Conservation (phyloP, 64 coral and sea anemone genomes). For the Pocillopora verrucosa region DNA sequence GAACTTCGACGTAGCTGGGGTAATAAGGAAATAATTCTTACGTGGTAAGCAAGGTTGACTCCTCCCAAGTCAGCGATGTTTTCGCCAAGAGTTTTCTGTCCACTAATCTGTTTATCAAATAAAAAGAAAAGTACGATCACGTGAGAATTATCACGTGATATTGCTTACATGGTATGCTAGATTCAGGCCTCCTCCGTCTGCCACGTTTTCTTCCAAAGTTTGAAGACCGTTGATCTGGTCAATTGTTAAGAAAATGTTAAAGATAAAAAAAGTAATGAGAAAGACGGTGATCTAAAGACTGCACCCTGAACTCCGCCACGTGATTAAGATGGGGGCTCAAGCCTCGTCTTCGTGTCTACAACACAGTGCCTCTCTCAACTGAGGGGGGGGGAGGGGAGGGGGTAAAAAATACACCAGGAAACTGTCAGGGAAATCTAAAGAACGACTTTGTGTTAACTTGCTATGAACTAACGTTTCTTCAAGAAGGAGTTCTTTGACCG, state of each 20-base stretch:
- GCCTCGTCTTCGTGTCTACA: too few species aligned
- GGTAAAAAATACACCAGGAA: too few species aligned
- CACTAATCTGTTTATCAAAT: constrained; percentile 64
- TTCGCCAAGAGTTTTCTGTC: constrained; percentile 91
- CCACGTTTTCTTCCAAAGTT: constrained; percentile 32
- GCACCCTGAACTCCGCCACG: background rate
- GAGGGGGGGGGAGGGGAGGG: too few species aligned
- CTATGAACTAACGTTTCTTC: too few species aligned
- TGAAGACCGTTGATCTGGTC: constrained; percentile 28
- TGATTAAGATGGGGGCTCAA: too few species aligned
- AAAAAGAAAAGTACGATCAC: background rate
- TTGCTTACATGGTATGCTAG: constrained; percentile 20
- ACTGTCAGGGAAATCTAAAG: too few species aligned
- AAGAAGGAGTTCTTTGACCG: too few species aligned
- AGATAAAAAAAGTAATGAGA: background rate
- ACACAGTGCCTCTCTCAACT: too few species aligned
- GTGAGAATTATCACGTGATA: background rate
- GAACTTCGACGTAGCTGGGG: too few species aligned
- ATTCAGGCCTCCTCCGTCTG: constrained; percentile 24
- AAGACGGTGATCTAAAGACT: too few species aligned
- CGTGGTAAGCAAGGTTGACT: constrained; percentile 88
- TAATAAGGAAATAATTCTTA: constrained; percentile 40
- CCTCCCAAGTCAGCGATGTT: constrained; percentile 98
- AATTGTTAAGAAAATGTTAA: background rate
- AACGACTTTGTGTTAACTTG: too few species aligned